Percentiles rank a stretch among this genome's conserved stretches.
These are phyloP conservation scores for Gallirallus australis DNA, from an alignment of 2,797 vertebrate genomes.

Conservation along the genomic window DNA sequence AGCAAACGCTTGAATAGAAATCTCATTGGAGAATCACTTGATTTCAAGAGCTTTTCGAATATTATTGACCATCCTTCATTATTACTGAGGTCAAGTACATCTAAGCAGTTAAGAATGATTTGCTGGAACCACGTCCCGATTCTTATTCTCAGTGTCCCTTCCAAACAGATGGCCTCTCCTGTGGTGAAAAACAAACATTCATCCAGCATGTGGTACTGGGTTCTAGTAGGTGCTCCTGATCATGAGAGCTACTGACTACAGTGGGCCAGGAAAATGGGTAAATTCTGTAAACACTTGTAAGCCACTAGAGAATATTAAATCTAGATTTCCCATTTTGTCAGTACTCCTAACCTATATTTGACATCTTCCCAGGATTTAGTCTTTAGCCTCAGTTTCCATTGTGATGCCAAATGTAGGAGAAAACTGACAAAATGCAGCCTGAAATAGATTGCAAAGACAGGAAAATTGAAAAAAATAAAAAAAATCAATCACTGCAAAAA, in stretches of 20 bases:
- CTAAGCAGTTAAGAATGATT: not conserved
- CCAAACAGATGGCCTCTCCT: conserved; percentile 25
- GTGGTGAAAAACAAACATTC: not conserved
- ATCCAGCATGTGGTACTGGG: not conserved
- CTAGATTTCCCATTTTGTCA: not conserved
- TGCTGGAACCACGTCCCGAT: not conserved
- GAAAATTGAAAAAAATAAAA: not conserved
- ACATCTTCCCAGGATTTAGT: not conserved
- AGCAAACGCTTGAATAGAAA: not conserved
- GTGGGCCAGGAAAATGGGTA: not conserved
- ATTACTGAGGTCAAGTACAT: not conserved
- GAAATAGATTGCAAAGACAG: not conserved
- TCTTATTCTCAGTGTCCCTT: not conserved
- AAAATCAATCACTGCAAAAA: not conserved
- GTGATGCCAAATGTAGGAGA: not conserved
- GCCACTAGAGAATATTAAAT: not conserved
- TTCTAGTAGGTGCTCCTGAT: not conserved
- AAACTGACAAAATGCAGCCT: not conserved
- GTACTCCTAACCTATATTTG: not conserved
- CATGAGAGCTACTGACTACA: not conserved
- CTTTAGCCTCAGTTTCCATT: not conserved
- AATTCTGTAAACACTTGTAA: conserved; percentile 21
- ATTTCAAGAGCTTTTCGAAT: conserved; percentile 3
- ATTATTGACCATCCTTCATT: not conserved
- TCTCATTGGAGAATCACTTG: not conserved